These are phyloP conservation scores for Nycticebus coucang DNA, from an alignment of 2,113 vertebrate genomes.

Conservation along the genomic window DNA sequence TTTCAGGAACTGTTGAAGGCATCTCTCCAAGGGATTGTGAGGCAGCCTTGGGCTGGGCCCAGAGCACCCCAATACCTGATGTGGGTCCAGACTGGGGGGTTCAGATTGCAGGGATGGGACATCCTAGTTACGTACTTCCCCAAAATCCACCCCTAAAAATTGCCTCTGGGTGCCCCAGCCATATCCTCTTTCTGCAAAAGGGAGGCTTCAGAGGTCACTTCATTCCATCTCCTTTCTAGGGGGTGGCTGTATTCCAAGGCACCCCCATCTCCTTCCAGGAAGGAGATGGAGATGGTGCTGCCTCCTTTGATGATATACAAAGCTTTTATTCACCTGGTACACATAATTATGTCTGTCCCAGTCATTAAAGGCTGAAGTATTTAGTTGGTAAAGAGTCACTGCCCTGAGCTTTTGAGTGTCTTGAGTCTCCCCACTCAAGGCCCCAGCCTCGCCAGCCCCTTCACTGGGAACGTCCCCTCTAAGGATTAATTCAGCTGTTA, in stretches of 20 bases:
- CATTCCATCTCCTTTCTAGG: neutral
- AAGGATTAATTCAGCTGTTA: neutral
- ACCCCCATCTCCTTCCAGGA: neutral
- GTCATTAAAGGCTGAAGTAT: too few species aligned
- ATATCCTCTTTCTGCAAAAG: neutral
- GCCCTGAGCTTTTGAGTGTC: neutral
- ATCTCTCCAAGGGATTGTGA: neutral
- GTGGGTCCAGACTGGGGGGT: neutral
- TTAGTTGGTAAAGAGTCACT: neutral
- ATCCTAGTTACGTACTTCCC: neutral
- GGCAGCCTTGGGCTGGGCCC: neutral
- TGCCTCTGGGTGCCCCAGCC: neutral
- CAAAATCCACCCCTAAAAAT: neutral
- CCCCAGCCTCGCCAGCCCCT: neutral
- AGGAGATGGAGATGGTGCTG: accelerated
- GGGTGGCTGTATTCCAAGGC: neutral
- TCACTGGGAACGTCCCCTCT: neutral
- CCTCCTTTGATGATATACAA: neutral
- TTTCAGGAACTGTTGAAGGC: neutral
- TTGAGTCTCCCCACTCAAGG: neutral
- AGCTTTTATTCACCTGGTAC: neutral
- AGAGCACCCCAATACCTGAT: neutral
- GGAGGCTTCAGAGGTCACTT: neutral
- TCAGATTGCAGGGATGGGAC: neutral
- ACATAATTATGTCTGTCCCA: accelerated